Evolutionary conservation across 2,888 invertebrate species (phyloP), one percentile per base, ranked within the genome.

Genomic region (Macrosoma leucophasiata): DNA sequence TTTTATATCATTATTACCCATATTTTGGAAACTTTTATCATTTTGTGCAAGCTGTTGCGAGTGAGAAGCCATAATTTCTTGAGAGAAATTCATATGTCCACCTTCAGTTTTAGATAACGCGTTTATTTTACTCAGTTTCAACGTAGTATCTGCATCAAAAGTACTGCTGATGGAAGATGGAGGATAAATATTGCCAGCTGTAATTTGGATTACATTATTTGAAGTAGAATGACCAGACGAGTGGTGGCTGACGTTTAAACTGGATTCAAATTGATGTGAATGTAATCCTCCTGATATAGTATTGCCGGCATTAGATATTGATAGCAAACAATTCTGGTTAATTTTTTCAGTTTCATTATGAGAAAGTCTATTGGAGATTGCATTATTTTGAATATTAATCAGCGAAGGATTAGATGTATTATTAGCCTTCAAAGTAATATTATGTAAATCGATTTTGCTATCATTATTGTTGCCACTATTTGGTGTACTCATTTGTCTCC

Each of bases 21-120:
- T 71, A 35, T 76, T 81, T 45, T 81, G 84, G 53, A 82, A 82
- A 39, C 56, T 60, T 52, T 82, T 84, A 14, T 84, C 84, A 48
- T 68, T 79, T 42, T 79, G 79, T 5, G 64, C 59, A 48, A 78
- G 74, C 43, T 78, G 79, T 48, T 84, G 84, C 1, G 79, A 68
- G 60, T 84, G 82, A 2, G 84, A 75, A 20, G 79, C 70, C 76
- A 82, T 81, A 36, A 82, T 79, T 59, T 84, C 84, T 54, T 76
- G 82, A 0, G 79, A 78, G 36, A 84, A 84, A 46, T 82, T 84
- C 42, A 84, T 55, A 47, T 81, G 81, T 0, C 84, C 84, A 19
- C 74, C 79, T 66, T 84, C 84, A 8, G 84, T 48, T 51, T 84
- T 84, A 2, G 84, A 82, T 31, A 84, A 58, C 13, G 82, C 76